Conservation (phyloP, 2,888 invertebrate genomes). For the Tetragnatha montana region DNA sequence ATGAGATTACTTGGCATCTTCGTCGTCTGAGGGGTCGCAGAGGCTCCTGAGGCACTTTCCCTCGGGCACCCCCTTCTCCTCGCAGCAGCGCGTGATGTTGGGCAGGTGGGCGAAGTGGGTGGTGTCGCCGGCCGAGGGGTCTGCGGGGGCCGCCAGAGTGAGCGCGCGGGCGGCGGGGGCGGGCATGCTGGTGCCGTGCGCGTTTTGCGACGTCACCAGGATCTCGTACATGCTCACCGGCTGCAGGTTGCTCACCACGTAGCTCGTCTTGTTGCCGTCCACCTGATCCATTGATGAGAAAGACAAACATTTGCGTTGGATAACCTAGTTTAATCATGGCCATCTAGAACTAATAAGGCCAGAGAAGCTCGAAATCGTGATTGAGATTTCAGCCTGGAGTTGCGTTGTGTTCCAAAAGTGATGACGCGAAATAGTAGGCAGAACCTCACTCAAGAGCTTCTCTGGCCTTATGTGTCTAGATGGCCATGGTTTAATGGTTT, state of each 20-base stretch:
- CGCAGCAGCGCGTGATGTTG: constrained; percentile 85
- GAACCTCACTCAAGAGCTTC: too few relatives aligned
- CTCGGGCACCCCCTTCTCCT: constrained; percentile 84
- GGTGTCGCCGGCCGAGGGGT: constrained; percentile 77
- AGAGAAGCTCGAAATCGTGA: too few relatives aligned
- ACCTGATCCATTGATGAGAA: constrained; percentile 25
- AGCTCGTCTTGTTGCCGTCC: constrained; percentile 69
- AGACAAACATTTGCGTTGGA: too few relatives aligned
- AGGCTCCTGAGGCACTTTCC: constrained; percentile 85
- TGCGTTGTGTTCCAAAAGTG: too few relatives aligned
- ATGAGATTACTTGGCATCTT: constrained; percentile 76
- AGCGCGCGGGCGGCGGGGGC: constrained; percentile 84
- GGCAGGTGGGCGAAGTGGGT: constrained; percentile 82
- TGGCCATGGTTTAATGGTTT: too few relatives aligned
- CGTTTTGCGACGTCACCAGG: constrained; percentile 84
- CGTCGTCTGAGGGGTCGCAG: constrained; percentile 83
- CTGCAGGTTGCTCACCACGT: constrained; percentile 81
- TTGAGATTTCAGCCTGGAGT: too few relatives aligned
- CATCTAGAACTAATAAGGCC: too few relatives aligned
- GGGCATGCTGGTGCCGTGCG: constrained; percentile 86
- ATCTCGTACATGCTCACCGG: constrained; percentile 91
- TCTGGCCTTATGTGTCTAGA: too few relatives aligned
- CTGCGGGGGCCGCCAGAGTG: constrained; percentile 80
- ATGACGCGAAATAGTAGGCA: too few relatives aligned
- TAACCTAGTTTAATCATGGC: too few relatives aligned